Base-by-base conservation (phyloP, 2,888 invertebrate species). In the Athripsodes cinereus region DNA sequence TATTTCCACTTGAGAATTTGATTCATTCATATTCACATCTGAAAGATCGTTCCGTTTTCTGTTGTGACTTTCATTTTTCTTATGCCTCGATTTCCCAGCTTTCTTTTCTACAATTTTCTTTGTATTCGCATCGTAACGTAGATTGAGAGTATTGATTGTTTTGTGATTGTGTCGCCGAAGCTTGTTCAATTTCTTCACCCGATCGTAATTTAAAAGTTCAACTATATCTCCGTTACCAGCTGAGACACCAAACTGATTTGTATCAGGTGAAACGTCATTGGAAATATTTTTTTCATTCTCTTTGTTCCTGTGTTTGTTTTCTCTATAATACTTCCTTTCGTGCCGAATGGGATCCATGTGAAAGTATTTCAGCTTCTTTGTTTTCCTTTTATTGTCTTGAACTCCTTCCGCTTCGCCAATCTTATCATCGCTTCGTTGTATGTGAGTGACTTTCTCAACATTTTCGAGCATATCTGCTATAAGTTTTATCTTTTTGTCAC, bases 81-180 rank as follows among this genome's bases (percentile, higher is more conserved):
- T 16, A 20, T 60, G 22, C 8, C 58, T 52, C 22, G 46, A 52
- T 51, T 58, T 62, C 2, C 55, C 56, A 13, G 52, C 16, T 50
- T 61, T 63, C 55, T 59, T 64, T 53, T 61, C 58, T 11, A 64
- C 51, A 1, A 61, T 49, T 19, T 53, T 59, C 40, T 58, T 62
- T 13, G 61, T 61, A 1, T 22, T 54, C 2, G 60, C 53, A 35
- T 62, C 62, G 53, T 64, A 62, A 1, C 62, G 53, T n/a, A 62
- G 35, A 49, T 60, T 64, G 16, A 64, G 48, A 47, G 59, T 55
- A 55, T 63, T 64, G 1, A 62, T 60, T 16, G 57, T 54, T 52
- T 58, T 64, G 40, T 64, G 64, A 47, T 63, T 63, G 49, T 62
- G 64, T 57, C 62, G 59, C 44, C 61, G 57, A 5, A 59, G 40